Evolutionary conservation across 1,140 invertebrate species (phyloP), one percentile per base, ranked within the genome.

Genomic region (Pachyrhynchus sulphureomaculatus): DNA sequence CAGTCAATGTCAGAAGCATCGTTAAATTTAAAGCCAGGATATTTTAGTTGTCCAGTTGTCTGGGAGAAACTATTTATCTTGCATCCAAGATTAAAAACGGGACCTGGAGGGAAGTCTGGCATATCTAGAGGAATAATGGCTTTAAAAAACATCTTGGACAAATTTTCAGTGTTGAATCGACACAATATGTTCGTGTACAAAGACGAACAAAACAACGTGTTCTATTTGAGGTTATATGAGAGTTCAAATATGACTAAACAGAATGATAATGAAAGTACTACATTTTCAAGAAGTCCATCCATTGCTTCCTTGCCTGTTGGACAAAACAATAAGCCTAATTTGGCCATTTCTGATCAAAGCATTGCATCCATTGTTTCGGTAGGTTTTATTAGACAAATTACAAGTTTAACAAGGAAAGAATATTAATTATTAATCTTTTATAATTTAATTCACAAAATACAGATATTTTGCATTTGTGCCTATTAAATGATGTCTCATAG

Each of bases 101-200:
- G 84, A 0, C 80, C 82, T 33, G 83, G 82, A 21, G 83, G 81
- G 18, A 82, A 84, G 67, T 79, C 81, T 0, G 80, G 81, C 0
- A 71, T 85, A 9, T 87, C 84, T 0, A 77, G 83, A 21, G 85
- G 84, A 15, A 82, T 86, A 23, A 81, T 83, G 70, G 84, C 86
- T 9, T 75, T 92, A 17, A 80, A 86, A 53, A 81, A 81, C 17
- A 85, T 89, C 4, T 75, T 92, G 1, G 87, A 85, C 68, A 83
- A 86, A 33, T 88, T 92, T 67, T 86, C 86, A 1, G 88, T 92
- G 0, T 83, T 82, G 52, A 92, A 92, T 70, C 77, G 89, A 42
- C 84, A 77, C 44, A 92, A 92, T 71, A 91, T 92, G 89, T 92
- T 91, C 78, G 89, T 92, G 1, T 85, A 90, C 75, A 80, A 85